These are phyloP conservation scores for Aurelia coerulea DNA, from an alignment of 30 jellyfish, hydroid and myxozoan genomes.

Conservation along the genomic window DNA sequence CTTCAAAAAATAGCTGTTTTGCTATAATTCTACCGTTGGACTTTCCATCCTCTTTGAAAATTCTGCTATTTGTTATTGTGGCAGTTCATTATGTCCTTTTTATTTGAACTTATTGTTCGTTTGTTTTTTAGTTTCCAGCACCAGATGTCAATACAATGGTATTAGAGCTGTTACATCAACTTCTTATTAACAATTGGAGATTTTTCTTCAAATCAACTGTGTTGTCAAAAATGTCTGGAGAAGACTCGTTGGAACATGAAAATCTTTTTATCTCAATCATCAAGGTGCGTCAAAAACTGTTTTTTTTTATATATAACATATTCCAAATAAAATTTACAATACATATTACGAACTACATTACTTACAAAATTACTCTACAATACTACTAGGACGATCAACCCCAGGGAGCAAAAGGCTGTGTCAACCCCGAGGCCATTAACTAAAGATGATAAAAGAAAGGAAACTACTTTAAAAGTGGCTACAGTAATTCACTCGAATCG, in stretches of 20 bases:
- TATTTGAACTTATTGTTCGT: background rate
- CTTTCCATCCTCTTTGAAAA: background rate
- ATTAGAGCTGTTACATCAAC: constrained; percentile 88
- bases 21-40: no score
- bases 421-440: no score
- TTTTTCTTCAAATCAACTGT: constrained; percentile 92
- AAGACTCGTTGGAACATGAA: constrained; percentile 86
- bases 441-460: no score
- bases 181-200: constrained; percentile 95
- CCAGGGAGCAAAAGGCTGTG: no score
- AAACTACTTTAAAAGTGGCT: no score
- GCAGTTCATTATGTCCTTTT: background rate
- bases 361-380: no score
- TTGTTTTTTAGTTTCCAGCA: constrained; percentile 58
- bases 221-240: constrained; percentile 87
- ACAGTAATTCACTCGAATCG: no score
- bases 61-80: background rate
- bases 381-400: no score
- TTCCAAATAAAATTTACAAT: no score
- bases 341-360: no score
- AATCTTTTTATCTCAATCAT: constrained; percentile 77
- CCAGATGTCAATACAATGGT: constrained; percentile 83
- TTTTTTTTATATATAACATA: no score
- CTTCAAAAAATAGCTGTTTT: no score
- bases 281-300: constrained; percentile 61